Percentiles rank a stretch among this genome's conserved stretches.
Conservation (phyloP, 2,797 vertebrate genomes). For the Spinus olivaceus region DNA sequence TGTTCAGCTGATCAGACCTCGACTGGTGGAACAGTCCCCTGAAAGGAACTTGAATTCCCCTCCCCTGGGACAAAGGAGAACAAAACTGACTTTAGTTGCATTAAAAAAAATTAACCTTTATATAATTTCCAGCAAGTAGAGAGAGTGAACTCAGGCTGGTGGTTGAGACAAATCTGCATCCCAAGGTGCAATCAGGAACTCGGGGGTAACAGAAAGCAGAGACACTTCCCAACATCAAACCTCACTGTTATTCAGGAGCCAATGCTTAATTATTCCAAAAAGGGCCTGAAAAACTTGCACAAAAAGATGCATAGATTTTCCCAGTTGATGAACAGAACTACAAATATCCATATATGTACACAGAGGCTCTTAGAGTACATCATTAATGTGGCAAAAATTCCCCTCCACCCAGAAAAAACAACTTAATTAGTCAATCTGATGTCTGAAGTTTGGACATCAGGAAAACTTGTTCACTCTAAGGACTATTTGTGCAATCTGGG, state of each 20-base stretch:
- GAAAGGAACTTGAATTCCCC: background rate
- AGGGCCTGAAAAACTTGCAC: background rate
- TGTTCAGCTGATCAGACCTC: background rate
- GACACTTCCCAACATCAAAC: background rate
- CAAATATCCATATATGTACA: background rate
- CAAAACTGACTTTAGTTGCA: background rate
- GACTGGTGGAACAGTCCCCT: accelerated
- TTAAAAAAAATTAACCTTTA: background rate
- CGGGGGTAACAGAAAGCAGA: background rate
- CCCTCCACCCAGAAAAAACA: accelerated
- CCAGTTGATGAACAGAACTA: background rate
- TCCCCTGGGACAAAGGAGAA: accelerated
- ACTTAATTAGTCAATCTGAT: background rate
- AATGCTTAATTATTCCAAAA: background rate
- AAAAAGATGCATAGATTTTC: background rate
- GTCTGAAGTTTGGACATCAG: background rate
- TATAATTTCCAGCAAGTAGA: background rate
- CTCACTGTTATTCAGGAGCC: background rate
- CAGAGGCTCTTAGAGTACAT: background rate
- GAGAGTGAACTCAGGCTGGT: background rate
- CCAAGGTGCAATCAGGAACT: background rate
- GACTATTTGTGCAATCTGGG: background rate
- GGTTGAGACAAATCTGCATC: background rate
- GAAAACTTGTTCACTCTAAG: background rate
- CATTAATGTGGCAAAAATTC: background rate